Conservation (phyloP, 2,888 invertebrate genomes). For the Nemoura dubitans region DNA sequence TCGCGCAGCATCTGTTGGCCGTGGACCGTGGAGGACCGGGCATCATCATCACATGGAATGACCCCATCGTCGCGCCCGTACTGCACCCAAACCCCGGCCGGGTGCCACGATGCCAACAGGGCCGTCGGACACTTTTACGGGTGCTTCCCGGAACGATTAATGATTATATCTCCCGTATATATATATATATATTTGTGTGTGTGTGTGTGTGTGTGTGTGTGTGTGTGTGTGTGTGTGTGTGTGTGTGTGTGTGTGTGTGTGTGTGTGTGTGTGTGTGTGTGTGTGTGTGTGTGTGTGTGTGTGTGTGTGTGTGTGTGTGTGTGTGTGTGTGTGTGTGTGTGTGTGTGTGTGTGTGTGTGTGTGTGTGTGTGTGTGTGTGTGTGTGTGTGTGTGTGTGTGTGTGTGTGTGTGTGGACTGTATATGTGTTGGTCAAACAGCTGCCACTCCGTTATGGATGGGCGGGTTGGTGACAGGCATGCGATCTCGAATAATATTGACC, state of each 20-base stretch:
- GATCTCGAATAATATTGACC: background rate
- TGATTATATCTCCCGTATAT: conserved; percentile 25
- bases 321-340: background rate
- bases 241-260: background rate
- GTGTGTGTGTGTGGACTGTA: background rate
- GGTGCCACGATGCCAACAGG: background rate
- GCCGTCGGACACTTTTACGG: conserved; percentile 29
- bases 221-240: background rate
- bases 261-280: background rate
- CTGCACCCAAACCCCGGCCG: background rate
- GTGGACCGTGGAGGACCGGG: background rate
- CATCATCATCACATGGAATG: conserved; percentile 3
- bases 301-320: too few species aligned
- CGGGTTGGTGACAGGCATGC: background rate
- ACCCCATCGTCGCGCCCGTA: background rate
- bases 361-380: background rate
- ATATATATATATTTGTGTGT: background rate
- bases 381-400: background rate
- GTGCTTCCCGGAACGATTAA: conserved; percentile 28
- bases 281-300: background rate
- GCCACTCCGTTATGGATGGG: conserved; percentile 8
- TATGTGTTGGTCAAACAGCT: conserved; percentile 5
- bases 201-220: background rate
- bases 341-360: background rate
- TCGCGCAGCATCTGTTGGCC: conserved; percentile 23